phyloP scores from a whole-genome alignment of 2,797 vertebrate species.

The Squalus acanthias region DNA sequence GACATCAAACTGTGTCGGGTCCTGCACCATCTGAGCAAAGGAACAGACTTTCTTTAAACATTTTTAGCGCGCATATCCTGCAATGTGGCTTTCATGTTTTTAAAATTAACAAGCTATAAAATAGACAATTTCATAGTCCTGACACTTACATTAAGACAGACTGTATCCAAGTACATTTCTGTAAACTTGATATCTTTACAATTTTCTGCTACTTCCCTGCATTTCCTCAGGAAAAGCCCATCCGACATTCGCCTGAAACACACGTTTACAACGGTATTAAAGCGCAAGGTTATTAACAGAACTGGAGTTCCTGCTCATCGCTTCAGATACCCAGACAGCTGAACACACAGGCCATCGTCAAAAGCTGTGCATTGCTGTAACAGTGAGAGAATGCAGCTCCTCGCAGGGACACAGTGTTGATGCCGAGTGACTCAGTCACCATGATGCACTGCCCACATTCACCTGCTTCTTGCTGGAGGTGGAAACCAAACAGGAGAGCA shows the following conservation, averaged over 20 bases:
- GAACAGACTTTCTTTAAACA: neutral
- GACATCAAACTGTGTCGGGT: constrained; percentile 90
- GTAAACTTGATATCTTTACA: constrained; percentile 94
- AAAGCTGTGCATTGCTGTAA: neutral
- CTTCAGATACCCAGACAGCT: neutral
- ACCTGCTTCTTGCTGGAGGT: neutral
- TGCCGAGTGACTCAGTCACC: neutral
- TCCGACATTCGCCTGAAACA: constrained; percentile 90
- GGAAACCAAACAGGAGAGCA: neutral
- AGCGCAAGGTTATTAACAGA: neutral
- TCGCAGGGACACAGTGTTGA: neutral
- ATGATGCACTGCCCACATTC: neutral
- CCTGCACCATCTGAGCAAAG: constrained; percentile 85
- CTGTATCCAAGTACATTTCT: constrained; percentile 97
- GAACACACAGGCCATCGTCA: neutral
- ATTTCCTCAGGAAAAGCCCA: constrained; percentile 88
- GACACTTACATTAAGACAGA: constrained; percentile 85
- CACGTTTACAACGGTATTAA: constrained; percentile 39
- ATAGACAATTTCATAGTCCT: neutral
- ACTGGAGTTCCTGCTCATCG: neutral
- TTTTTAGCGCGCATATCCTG: neutral
- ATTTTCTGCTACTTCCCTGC: constrained; percentile 90
- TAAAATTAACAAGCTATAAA: neutral
- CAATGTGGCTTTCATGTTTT: neutral
- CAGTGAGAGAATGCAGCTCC: neutral